These are phyloP conservation scores for Netelia inedita DNA, from an alignment of 2,888 invertebrate genomes.

Conservation along the genomic window DNA sequence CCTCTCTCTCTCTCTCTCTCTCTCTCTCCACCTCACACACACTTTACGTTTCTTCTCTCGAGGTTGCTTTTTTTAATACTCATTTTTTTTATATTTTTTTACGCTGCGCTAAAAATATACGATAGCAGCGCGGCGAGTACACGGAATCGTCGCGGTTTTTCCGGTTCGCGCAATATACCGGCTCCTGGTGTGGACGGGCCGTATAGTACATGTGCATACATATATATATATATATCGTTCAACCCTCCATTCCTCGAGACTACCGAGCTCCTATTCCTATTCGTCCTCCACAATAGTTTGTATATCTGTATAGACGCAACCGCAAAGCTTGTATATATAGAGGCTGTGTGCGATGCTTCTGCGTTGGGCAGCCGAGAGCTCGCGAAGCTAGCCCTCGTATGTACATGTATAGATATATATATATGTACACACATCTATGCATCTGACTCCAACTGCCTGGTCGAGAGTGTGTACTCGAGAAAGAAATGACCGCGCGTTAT, in stretches of 20 bases:
- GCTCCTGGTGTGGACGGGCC: constrained; percentile 65
- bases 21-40: constrained; percentile 77
- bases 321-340: constrained; percentile 2
- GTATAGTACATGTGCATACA: constrained; percentile 50
- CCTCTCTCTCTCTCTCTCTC: constrained; percentile 81
- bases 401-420: background rate
- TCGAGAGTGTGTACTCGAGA: constrained; percentile 55
- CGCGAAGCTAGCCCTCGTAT: constrained; percentile 16
- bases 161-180: constrained; percentile 65
- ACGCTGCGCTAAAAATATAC: constrained; percentile 66
- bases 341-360: constrained; percentile 41
- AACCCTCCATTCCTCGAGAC: constrained; percentile 8
- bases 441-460: constrained; percentile 38
- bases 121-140: constrained; percentile 62
- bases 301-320: constrained; percentile 36
- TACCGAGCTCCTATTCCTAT: constrained; percentile 7
- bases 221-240: background rate
- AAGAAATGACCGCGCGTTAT: constrained; percentile 70
- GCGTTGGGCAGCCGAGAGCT: constrained; percentile 54
- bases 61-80: constrained; percentile 71
- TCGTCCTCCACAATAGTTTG: constrained; percentile 43
- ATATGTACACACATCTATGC: background rate
- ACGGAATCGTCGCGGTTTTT: constrained; percentile 67
- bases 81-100: constrained; percentile 69
- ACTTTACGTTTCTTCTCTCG: constrained; percentile 79